Evolutionary conservation across 2,888 invertebrate species (phyloP), one percentile per base, ranked within the genome.

Genomic region (Caenorhabditis uteleia): DNA sequence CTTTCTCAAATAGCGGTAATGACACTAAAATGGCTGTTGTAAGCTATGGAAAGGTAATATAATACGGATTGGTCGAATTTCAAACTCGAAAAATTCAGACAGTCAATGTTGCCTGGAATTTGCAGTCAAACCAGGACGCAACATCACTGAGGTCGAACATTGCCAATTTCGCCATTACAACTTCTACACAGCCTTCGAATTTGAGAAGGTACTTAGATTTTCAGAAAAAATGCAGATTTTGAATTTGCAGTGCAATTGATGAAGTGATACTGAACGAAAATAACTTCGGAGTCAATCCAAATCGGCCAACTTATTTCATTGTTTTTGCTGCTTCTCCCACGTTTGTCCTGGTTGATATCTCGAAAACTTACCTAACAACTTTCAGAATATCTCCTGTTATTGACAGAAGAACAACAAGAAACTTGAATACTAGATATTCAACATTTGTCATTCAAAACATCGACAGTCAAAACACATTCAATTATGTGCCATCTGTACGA

Each of bases 351-450:
- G 18, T 16, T 7, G 25, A 40, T 21, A 14, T 12, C 34, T 20
- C 16, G 5, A 6, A 27, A 12, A 39, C 26, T 4, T 10, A 36
- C 38, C 27, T 42, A 25, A 42, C 5, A 5, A 10, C 33, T 34
- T 61, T 46, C 43, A 62, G 61, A n/a, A 58, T 64, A 0, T 12
- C n/a, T 12, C 64, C 64, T 1, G 34, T 36, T 14, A 64, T 64
- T 27, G 64, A 64, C 33, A 36, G 23, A n/a, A 21, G 57, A 31
- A 57, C 57, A 25, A 49, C 57, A 21, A 27, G 46, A 20, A 47
- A 58, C 29, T 44, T 64, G 38, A 64, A 64, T 36, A 54, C 64
- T 6, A 53, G 49, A 51, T 64, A 58, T 42, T 64, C 64, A 16
- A 64, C 64, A 20, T 64, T 45, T 36, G 36, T 58, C n/a, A 64